Evolutionary conservation across 2,113 vertebrate genomes (phyloP).

Genomic region (Copsychus sechellarum): DNA sequence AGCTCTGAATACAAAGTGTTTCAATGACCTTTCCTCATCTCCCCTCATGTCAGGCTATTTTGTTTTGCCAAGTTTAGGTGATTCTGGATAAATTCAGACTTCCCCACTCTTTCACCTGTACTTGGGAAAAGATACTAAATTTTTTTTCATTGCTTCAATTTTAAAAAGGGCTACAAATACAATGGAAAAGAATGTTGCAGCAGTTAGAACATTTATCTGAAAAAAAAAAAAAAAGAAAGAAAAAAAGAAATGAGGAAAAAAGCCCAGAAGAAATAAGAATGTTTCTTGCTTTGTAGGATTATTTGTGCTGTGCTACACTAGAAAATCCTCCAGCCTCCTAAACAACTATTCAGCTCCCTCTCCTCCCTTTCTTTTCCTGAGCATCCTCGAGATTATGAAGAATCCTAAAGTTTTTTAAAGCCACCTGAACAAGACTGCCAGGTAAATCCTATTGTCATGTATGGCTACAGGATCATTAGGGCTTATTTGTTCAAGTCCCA

Average conservation of each 20-base stretch:
- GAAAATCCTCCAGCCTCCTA: neutral
- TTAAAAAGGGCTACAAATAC: neutral
- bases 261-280: neutral
- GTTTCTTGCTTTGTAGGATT: neutral
- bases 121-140: neutral
- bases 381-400: neutral
- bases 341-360: rapidly evolving
- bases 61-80: neutral
- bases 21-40: neutral
- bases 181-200: neutral
- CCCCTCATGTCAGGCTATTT: neutral
- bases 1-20: neutral
- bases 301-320: neutral
- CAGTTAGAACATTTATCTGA: neutral
- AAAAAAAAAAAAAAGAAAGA: no score
- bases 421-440: neutral
- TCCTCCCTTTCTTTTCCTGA: neutral
- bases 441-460: neutral
- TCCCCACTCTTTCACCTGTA: rapidly evolving
- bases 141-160: neutral
- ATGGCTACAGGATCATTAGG: neutral
- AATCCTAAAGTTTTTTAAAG: neutral
- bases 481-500: neutral
- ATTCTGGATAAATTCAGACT: neutral
- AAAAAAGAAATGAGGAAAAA: rapidly evolving